These are phyloP conservation scores for Enteromius radiatus DNA, from an alignment of 2,797 vertebrate species.

Conservation along the genomic window DNA sequence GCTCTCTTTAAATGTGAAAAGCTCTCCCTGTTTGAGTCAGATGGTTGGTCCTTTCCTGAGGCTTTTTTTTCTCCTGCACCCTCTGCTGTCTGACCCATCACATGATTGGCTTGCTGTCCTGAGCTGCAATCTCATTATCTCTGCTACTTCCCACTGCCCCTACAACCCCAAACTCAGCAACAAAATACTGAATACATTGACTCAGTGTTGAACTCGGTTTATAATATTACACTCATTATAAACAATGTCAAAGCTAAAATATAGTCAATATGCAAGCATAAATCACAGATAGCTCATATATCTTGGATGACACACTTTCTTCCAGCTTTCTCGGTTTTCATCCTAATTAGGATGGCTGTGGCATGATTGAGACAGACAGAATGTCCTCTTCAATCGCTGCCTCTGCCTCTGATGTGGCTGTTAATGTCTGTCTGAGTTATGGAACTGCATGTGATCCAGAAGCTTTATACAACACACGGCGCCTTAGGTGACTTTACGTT, in stretches of 20 bases:
- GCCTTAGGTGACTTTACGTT: slow-evolving; percentile 24
- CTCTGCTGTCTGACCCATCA: slow-evolving; percentile 47
- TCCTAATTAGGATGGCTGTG: slow-evolving; percentile 47
- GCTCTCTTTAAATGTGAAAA: slow-evolving; percentile 62
- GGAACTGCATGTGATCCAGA: slow-evolving; percentile 43
- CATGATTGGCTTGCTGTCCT: slow-evolving; percentile 46
- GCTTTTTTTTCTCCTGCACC: slow-evolving; percentile 32
- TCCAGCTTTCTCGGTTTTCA: slow-evolving; percentile 32
- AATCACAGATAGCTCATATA: slow-evolving; percentile 19
- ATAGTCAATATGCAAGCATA: not conserved
- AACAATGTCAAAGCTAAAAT: not conserved
- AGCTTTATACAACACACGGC: slow-evolving; percentile 42
- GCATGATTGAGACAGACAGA: slow-evolving; percentile 49
- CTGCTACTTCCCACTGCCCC: not conserved
- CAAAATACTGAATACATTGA: not conserved
- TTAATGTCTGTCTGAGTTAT: slow-evolving; percentile 56
- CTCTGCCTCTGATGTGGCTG: slow-evolving; percentile 46
- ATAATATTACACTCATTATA: not conserved
- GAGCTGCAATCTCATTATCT: slow-evolving; percentile 35
- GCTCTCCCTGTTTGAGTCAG: slow-evolving; percentile 59
- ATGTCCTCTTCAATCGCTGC: slow-evolving; percentile 42
- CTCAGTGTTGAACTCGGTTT: not conserved
- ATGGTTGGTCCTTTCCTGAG: slow-evolving; percentile 58
- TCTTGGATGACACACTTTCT: slow-evolving; percentile 43
- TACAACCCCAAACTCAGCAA: slow-evolving; percentile 5